Base-by-base conservation (phyloP, 2,888 invertebrate genomes). In the Arge pagana region DNA sequence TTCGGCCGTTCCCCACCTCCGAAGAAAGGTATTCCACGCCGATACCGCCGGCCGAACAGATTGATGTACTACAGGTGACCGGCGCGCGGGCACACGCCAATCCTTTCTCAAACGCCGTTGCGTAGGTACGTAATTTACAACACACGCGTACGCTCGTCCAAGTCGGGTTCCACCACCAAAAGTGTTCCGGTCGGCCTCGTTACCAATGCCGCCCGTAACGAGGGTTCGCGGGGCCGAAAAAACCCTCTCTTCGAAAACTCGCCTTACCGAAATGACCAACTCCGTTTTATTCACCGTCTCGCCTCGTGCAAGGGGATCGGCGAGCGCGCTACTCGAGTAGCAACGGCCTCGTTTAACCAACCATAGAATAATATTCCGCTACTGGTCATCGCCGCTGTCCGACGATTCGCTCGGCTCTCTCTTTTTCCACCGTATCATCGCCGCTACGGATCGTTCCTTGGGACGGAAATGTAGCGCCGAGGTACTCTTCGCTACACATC, bases 161-260 rank as follows among this genome's bases (percentile, higher is more conserved):
- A n/a, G n/a, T n/a, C n/a, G n/a, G n/a, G n/a, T n/a, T n/a, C n/a
- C n/a, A n/a, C n/a, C n/a, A n/a, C n/a, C n/a, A n/a, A n/a, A n/a
- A n/a, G n/a, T n/a, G n/a, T n/a, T n/a, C n/a, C n/a, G n/a, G 10
- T 13, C 36, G n/a, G 8, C 15, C 10, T 13, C 36, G 36, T 8
- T 35, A 10, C 36, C 36, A n/a, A n/a, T 35, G 7, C 36, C 36
- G 10, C 7, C n/a, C n/a, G 8, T 15, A 13, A 11, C 50, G 55
- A 52, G 55, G 52, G 39, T 13, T 28, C 15, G 15, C 15, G 19
- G 11, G 33, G 13, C 43, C 18, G 2, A 42, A 37, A 26, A 18
- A 31, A 23, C 10, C 7, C 35, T 18, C n/a, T n/a, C 7, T 35
- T 15, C 10, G 15, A 10, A 28, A 28, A 28, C n/a, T 8, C 28